phyloP scores from a whole-genome alignment of 2,888 invertebrate genomes.

The Allygus modestus region DNA sequence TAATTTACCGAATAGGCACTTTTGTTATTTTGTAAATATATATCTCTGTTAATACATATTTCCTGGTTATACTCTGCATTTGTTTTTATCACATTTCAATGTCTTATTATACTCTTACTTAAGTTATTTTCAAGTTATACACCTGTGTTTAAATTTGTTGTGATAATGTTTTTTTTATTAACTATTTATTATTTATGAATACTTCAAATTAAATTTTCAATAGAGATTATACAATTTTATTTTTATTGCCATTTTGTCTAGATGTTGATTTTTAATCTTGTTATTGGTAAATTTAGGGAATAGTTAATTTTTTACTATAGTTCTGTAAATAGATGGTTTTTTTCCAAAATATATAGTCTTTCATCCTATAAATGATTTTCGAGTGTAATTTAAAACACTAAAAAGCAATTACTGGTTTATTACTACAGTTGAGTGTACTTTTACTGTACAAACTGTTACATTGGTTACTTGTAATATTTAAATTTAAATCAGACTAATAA shows the following conservation, averaged over 20 bases:
- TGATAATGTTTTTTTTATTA: not conserved
- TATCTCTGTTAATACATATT: conserved; percentile 2
- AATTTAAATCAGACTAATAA: not conserved
- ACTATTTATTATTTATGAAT: not conserved
- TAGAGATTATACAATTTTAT: conserved; percentile 1
- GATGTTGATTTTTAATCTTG: not conserved
- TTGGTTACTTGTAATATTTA: not conserved
- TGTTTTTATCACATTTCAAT: conserved; percentile 11
- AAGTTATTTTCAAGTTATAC: not conserved
- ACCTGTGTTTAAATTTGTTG: conserved; percentile 9
- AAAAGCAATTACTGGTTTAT: not conserved
- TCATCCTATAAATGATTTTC: not conserved
- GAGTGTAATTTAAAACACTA: not conserved
- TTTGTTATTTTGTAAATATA: conserved; percentile 35
- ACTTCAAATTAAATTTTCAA: conserved; percentile 21
- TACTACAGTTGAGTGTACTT: not conserved
- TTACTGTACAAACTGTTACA: not conserved
- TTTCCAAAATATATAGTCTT: conserved; percentile 32
- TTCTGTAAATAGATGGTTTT: not conserved
- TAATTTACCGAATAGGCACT: not conserved
- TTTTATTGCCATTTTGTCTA: conserved; percentile 6
- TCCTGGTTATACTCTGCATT: conserved; percentile 23
- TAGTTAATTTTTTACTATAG: not conserved
- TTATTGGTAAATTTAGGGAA: not conserved
- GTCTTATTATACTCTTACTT: not conserved